phyloP scores from a whole-genome alignment of 2,888 invertebrate species.

The Cheilosia pagana region DNA sequence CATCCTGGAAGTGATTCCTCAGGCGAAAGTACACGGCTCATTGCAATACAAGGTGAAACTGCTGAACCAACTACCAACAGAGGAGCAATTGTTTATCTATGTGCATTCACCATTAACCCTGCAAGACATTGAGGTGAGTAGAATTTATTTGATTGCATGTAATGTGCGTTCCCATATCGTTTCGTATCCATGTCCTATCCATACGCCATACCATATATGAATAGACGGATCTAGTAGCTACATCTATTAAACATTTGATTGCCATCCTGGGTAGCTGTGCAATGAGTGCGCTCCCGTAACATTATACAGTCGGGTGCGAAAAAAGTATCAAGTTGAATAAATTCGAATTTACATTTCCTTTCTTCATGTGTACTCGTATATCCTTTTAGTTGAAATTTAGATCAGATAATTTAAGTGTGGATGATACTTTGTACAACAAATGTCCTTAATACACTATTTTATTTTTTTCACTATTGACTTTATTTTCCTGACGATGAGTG shows the following conservation, averaged over 20 bases:
- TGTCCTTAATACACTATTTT: background rate
- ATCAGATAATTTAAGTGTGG: background rate
- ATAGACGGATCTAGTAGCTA: constrained; percentile 14
- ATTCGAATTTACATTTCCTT: background rate
- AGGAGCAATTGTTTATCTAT: constrained; percentile 80
- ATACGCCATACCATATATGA: too few relatives aligned
- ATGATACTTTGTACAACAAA: background rate
- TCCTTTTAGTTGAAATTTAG: too few relatives aligned
- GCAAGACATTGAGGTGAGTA: constrained; percentile 82
- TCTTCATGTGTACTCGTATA: too few relatives aligned
- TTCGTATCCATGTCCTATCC: too few relatives aligned
- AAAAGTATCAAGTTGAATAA: background rate
- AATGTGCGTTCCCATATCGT: constrained; percentile 30
- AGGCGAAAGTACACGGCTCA: constrained; percentile 80
- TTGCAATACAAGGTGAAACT: constrained; percentile 81
- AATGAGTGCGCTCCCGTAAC: background rate
- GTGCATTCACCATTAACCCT: constrained; percentile 82
- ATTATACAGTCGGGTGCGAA: background rate
- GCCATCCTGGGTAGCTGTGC: constrained; percentile 8
- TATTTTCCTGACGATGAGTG: constrained; percentile 29
- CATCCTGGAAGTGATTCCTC: constrained; percentile 79
- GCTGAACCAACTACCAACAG: constrained; percentile 79
- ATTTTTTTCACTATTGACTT: background rate
- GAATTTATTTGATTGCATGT: constrained; percentile 60
- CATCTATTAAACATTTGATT: constrained; percentile 30